Percentiles rank a stretch among this genome's conserved stretches.
Evolutionary conservation across 2,113 vertebrate species (phyloP).

Genomic region (Equus quagga): DNA sequence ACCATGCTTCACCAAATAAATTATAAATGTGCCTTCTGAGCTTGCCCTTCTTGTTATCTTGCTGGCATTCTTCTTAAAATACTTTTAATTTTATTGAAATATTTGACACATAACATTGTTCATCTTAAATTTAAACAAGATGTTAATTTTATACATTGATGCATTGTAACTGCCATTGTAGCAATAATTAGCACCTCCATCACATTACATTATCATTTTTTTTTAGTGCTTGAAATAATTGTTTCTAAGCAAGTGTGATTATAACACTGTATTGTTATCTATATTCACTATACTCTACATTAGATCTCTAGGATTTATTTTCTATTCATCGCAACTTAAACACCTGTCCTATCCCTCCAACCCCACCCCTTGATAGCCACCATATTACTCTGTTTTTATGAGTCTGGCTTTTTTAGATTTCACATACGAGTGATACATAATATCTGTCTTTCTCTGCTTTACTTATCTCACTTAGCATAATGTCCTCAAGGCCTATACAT

Average conservation of each 20-base stretch:
- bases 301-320: neutral
- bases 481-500: neutral
- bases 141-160: neutral
- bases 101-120: neutral
- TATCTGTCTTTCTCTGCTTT: neutral
- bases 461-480: neutral
- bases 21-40: neutral
- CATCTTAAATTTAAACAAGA: neutral
- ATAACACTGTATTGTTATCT: neutral
- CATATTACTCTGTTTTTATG: neutral
- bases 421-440: neutral
- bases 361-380: neutral
- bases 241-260: neutral
- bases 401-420: neutral
- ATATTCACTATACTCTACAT: neutral
- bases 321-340: neutral
- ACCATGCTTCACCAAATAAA: neutral
- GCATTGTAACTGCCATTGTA: neutral
- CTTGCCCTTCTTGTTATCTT: neutral
- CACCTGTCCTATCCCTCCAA: too few relatives aligned
- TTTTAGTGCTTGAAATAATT: neutral
- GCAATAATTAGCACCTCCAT: neutral
- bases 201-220: too few relatives aligned
- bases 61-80: neutral
- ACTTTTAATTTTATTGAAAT: neutral